Percentiles rank a stretch among this genome's conserved stretches.
Conservation (phyloP, 2,797 vertebrate genomes). For the Calcarius lapponicus region DNA sequence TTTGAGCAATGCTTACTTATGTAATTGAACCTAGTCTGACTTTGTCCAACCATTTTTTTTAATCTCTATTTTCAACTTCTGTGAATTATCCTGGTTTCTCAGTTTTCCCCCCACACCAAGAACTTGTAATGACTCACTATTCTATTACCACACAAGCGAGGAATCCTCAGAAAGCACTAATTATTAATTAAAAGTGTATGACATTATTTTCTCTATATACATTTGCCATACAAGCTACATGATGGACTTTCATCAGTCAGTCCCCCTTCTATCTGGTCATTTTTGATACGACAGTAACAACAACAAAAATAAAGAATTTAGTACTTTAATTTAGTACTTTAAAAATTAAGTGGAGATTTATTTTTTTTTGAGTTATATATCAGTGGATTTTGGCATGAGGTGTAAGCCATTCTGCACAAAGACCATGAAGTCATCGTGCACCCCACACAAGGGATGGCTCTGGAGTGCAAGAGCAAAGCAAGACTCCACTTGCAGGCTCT, state of each 20-base stretch:
- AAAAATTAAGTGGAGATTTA: not conserved
- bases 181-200: no score
- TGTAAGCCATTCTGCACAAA: not conserved
- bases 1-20: not conserved
- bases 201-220: not conserved
- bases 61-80: not conserved
- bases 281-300: not conserved
- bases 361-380: not conserved
- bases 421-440: accelerated
- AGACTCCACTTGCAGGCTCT: not conserved
- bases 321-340: not conserved
- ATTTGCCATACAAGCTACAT: not conserved
- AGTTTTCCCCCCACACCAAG: not conserved
- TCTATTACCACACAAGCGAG: not conserved
- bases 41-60: not conserved
- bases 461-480: not conserved
- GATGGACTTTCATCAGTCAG: not conserved
- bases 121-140: not conserved
- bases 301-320: not conserved
- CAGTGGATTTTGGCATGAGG: not conserved
- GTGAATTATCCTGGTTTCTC: not conserved
- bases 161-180: not conserved
- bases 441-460: not conserved
- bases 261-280: not conserved
- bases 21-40: not conserved